Conservation (phyloP, 1,140 invertebrate species). For the Drosophila erecta region DNA sequence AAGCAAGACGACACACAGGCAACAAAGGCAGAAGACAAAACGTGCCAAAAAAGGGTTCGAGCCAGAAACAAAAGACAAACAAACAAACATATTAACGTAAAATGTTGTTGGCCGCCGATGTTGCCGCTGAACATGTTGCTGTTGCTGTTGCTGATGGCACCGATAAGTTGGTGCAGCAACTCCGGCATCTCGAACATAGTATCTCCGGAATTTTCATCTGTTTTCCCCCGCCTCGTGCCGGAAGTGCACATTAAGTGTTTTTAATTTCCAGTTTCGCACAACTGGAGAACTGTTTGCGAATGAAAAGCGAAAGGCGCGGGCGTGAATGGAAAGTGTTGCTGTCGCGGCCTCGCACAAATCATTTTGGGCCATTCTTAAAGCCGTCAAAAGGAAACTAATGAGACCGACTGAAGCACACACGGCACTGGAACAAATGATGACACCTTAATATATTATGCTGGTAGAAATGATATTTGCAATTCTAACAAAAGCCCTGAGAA, state of each 20-base stretch:
- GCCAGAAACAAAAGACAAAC: constrained; percentile 71
- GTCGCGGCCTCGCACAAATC: constrained; percentile 47
- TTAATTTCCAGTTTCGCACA: constrained; percentile 75
- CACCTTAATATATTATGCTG: not conserved
- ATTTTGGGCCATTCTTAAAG: constrained; percentile 33
- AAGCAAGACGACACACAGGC: constrained; percentile 22
- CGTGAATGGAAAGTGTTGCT: constrained; percentile 36
- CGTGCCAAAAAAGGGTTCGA: constrained; percentile 57
- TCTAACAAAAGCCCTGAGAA: too few relatives aligned
- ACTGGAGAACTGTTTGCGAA: constrained; percentile 64
- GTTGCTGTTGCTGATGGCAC: constrained; percentile 35
- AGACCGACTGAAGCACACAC: not conserved
- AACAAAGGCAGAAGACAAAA: constrained; percentile 34
- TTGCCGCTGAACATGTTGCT: constrained; percentile 44
- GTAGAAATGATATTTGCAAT: not conserved
- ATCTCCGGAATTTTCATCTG: constrained; percentile 7
- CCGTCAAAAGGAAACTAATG: constrained; percentile 11
- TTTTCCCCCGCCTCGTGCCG: constrained; percentile 37
- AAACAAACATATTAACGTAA: constrained; percentile 79
- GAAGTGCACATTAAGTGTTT: constrained; percentile 81
- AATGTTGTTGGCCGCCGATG: constrained; percentile 58
- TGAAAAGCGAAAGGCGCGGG: constrained; percentile 45
- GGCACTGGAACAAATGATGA: not conserved
- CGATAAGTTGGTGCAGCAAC: constrained; percentile 38
- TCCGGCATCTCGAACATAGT: constrained; percentile 19